Evolutionary conservation across 1,140 invertebrate genomes (phyloP), one percentile per base, ranked within the genome.

Genomic region (Lepeophtheirus salmonis): DNA sequence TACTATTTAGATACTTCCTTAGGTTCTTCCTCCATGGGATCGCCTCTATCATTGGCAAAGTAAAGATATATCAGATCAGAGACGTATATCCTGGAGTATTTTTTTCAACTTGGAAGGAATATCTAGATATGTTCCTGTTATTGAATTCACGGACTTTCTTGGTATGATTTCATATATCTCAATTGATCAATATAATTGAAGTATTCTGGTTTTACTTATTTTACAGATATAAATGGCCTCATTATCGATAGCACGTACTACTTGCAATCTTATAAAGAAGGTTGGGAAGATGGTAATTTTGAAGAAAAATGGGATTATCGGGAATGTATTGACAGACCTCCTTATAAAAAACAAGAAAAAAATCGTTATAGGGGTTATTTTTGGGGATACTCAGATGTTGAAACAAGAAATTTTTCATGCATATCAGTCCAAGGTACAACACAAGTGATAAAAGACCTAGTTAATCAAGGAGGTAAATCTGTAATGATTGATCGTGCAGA

Each of bases 61-160:
- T 24, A 70, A 68, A 21, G 71, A 78, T 48, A 61, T 76, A 22
- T 68, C 70, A 55, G 57, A 67, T 20, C 77, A 79, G 21, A 16
- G 23, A 14, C 23, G 21, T 14, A 57, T 57, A 26, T 14, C 55
- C 2, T 57, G 55, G 55, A 48, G 26, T 3, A 17, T 71, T 18
- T 97, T 95, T 71, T 98, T 97, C 71, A 82, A 97, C 69, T 60
- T 95, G 12, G 63, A 74, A 10, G 86, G 86, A 69, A 70, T 97
- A 14, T 74, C 80, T 68, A 74, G 75, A 59, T 94, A 82, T 75
- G 77, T 84, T 17, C 85, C 89, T 52, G 84, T 95, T 0, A 76
- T 92, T 13, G 92, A 98, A 75, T 79, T 92, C 70, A 69, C 83
- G 62, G 81, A 94, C 66, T 84, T 86, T 71, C 70, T 94, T 54